Percentiles rank a stretch among this genome's conserved stretches.
Conservation (phyloP, 2,888 invertebrate genomes). For the Barypeithes pellucidus region DNA sequence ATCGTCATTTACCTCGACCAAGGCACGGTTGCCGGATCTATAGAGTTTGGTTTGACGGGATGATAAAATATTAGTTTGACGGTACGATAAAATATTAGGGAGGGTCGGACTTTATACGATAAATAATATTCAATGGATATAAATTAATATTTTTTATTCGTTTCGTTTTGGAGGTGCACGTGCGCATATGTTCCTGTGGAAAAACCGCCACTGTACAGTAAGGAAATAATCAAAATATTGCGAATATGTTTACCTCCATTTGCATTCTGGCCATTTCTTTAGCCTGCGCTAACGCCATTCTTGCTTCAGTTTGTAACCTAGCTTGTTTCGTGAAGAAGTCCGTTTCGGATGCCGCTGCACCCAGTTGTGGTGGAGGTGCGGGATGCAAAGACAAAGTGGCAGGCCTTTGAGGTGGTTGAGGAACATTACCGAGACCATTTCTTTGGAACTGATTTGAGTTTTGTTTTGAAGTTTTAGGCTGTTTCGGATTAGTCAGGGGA, state of each 20-base stretch:
- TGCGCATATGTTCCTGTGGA: too few relatives aligned
- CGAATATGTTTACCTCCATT: constrained; percentile 80
- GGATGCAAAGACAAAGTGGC: constrained; percentile 51
- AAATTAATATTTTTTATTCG: too few relatives aligned
- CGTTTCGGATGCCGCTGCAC: constrained; percentile 72
- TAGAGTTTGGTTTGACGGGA: too few relatives aligned
- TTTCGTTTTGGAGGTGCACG: too few relatives aligned
- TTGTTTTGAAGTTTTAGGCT: constrained; percentile 56
- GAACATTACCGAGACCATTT: constrained; percentile 33
- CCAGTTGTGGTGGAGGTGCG: constrained; percentile 42
- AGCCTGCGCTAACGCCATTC: constrained; percentile 90
- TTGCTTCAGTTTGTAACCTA: constrained; percentile 88
- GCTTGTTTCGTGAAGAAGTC: constrained; percentile 89
- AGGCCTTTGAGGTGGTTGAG: constrained; percentile 49
- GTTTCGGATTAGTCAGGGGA: constrained; percentile 66
- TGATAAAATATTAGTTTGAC: too few relatives aligned
- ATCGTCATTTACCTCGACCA: too few relatives aligned
- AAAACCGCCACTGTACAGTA: too few relatives aligned
- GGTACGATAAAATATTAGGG: too few relatives aligned
- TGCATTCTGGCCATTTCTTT: constrained; percentile 94
- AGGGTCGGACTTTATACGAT: too few relatives aligned
- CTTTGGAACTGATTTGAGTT: constrained; percentile 46
- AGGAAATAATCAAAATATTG: too few relatives aligned
- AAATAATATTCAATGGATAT: too few relatives aligned
- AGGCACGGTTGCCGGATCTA: too few relatives aligned